These are phyloP conservation scores for Lysiphlebus fabarum DNA, from an alignment of 1,140 invertebrate genomes.

Conservation along the genomic window DNA sequence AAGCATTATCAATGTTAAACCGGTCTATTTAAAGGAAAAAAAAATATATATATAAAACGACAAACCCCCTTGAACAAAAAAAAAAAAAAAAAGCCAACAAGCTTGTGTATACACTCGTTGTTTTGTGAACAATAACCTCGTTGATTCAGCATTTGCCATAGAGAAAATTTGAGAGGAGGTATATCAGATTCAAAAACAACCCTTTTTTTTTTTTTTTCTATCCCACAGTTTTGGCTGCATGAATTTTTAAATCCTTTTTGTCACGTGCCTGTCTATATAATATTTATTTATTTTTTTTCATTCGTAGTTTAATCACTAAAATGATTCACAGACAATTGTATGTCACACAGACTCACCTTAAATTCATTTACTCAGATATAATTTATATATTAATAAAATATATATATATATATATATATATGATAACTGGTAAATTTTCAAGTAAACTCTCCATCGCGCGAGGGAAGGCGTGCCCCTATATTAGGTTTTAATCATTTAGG, in stretches of 20 bases:
- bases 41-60: too few relatives aligned
- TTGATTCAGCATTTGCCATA: constrained; percentile 29
- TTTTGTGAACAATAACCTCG: constrained; percentile 24
- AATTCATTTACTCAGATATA: too few relatives aligned
- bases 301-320: not conserved
- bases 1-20: constrained; percentile 14
- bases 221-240: constrained; percentile 7
- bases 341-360: not conserved
- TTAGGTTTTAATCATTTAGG: constrained; percentile 57
- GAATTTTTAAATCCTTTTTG: constrained; percentile 17
- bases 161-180: constrained; percentile 11
- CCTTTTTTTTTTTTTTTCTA: constrained; percentile 21
- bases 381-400: too few relatives aligned
- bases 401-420: too few relatives aligned
- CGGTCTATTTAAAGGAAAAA: not conserved
- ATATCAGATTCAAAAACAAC: constrained; percentile 26
- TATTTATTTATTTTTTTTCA: not conserved
- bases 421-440: constrained; percentile 14
- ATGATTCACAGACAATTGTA: constrained; percentile 1
- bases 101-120: constrained; percentile 1
- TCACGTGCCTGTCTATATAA: constrained; percentile 9
- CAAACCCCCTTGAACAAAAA: not conserved
- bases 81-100: constrained; percentile 2
- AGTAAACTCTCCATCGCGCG: constrained; percentile 25
- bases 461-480: constrained; percentile 52